These are phyloP conservation scores for Pterophyllum scalare DNA, from an alignment of 2,113 vertebrate species.

Conservation along the genomic window DNA sequence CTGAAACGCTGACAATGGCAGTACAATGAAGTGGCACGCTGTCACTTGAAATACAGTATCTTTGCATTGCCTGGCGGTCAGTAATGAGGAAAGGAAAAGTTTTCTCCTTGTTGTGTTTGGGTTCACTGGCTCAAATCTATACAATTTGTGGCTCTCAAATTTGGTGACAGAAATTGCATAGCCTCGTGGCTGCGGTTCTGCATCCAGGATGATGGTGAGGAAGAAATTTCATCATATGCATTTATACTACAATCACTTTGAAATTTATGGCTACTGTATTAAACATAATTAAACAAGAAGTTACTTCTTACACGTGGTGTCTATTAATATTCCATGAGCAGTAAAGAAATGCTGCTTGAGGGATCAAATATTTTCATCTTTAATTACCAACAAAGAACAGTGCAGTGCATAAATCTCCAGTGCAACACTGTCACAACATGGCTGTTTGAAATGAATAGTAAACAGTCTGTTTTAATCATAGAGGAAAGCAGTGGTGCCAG, in stretches of 20 bases:
- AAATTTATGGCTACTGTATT: constrained; percentile 7
- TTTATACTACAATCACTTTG: constrained; percentile 1
- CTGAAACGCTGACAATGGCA: constrained; percentile 10
- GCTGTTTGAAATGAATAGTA: constrained; percentile 57
- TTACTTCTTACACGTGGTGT: constrained; percentile 28
- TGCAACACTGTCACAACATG: constrained; percentile 45
- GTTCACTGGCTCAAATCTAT: constrained; percentile 45
- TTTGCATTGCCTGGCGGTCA: constrained; percentile 35
- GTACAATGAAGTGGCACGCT: constrained; percentile 10
- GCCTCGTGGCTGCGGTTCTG: not conserved
- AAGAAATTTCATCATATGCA: not conserved
- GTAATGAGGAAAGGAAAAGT: constrained; percentile 28
- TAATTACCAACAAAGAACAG: constrained; percentile 62
- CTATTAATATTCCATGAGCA: constrained; percentile 53
- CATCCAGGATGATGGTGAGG: not conserved
- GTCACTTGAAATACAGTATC: constrained; percentile 32
- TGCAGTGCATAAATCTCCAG: constrained; percentile 41
- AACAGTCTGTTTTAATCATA: constrained; percentile 59
- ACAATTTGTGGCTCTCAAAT: constrained; percentile 42
- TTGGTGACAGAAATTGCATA: constrained; percentile 18
- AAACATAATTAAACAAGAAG: constrained; percentile 39
- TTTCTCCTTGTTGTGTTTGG: constrained; percentile 28
- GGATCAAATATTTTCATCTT: constrained; percentile 48
- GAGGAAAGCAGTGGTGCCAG: constrained; percentile 29
- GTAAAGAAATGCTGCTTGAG: constrained; percentile 40